These are phyloP conservation scores for Falcaria lacertinaria DNA, from an alignment of 2,888 invertebrate genomes.

Conservation along the genomic window DNA sequence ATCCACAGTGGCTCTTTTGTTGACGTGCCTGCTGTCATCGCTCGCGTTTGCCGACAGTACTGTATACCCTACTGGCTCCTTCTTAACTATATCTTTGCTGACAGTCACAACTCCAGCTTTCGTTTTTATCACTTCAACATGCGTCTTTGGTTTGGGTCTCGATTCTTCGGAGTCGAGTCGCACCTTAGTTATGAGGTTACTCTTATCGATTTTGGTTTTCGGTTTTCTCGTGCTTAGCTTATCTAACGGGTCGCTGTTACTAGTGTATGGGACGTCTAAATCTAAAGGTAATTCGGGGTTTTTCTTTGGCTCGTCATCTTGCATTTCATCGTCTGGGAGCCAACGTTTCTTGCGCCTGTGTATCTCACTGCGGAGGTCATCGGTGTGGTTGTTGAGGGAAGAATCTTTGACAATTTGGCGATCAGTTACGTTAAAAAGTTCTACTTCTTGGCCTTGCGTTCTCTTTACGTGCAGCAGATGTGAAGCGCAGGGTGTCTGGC, in stretches of 20 bases:
- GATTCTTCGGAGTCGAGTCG: constrained; percentile 74
- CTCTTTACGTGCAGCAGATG: constrained; percentile 78
- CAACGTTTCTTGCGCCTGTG: constrained; percentile 80
- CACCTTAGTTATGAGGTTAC: constrained; percentile 76
- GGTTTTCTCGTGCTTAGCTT: constrained; percentile 71
- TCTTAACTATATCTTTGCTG: constrained; percentile 82
- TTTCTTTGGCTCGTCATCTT: constrained; percentile 79
- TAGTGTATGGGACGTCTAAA: constrained; percentile 82
- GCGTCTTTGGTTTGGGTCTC: constrained; percentile 83
- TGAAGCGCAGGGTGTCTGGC: constrained; percentile 77
- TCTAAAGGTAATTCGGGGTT: constrained; percentile 83
- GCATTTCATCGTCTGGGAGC: constrained; percentile 83
- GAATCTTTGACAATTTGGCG: constrained; percentile 43
- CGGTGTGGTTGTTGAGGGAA: constrained; percentile 51
- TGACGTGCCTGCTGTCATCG: constrained; percentile 80
- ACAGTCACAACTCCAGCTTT: constrained; percentile 83
- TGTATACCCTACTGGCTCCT: constrained; percentile 74
- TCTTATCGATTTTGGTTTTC: constrained; percentile 75
- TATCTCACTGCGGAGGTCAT: constrained; percentile 56
- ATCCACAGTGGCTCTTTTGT: constrained; percentile 86
- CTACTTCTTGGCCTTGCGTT: constrained; percentile 52
- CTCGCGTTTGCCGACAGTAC: constrained; percentile 67
- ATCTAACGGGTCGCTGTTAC: constrained; percentile 78
- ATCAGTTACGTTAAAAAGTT: constrained; percentile 63
- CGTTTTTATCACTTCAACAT: constrained; percentile 83